Conservation (phyloP, 2,888 invertebrate species). For the Acanthosepion pharaonis region DNA sequence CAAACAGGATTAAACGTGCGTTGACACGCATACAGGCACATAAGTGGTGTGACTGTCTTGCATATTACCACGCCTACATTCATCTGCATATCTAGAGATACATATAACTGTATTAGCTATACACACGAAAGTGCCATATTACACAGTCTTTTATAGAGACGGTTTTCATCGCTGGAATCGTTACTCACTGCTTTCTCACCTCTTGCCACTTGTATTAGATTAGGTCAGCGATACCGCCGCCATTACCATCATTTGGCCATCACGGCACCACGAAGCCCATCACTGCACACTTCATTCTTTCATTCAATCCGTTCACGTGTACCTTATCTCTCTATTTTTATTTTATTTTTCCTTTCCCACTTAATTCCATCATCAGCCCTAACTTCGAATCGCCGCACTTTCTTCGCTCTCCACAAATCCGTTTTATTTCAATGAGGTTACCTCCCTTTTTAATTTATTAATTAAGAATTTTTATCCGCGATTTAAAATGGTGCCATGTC, state of each 20-base stretch:
- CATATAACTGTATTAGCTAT: background rate
- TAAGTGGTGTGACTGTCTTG: background rate
- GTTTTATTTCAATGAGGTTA: background rate
- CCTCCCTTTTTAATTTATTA: background rate
- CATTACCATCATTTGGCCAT: background rate
- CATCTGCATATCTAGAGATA: background rate
- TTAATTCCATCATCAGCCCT: background rate
- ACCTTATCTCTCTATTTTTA: background rate
- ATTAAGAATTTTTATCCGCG: conserved; percentile 33
- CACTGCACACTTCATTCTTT: background rate
- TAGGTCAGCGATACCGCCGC: background rate
- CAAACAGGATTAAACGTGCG: too few species aligned
- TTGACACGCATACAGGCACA: too few species aligned
- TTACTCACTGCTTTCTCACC: background rate
- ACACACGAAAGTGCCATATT: background rate
- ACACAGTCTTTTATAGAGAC: background rate
- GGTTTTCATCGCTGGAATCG: background rate
- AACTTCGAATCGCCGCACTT: background rate
- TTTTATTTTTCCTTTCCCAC: background rate
- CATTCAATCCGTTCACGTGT: background rate
- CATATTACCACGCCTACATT: background rate
- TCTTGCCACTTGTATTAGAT: background rate
- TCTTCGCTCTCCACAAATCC: background rate
- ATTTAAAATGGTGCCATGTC: background rate
- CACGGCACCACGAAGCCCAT: background rate